A percentile compares a stretch with the other conserved stretches of the same genome.
Conservation (phyloP, 2,888 invertebrate species). For the Drosophila austrosaltans region DNA sequence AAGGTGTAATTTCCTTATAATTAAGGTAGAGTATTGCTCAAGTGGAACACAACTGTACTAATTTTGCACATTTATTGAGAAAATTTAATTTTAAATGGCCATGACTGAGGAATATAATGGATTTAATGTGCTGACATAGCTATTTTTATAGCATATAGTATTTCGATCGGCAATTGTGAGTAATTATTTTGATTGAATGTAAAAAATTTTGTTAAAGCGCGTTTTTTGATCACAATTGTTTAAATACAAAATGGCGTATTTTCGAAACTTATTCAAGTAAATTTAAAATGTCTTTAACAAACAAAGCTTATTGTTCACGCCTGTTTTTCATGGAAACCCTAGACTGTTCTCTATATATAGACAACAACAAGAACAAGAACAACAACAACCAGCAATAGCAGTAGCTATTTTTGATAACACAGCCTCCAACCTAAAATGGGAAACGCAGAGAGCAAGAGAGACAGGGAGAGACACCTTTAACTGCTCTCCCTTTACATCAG, state of each 20-base stretch:
- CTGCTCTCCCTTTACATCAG: not conserved
- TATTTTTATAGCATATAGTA: not conserved
- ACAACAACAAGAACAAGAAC: not conserved
- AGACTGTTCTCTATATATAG: not conserved
- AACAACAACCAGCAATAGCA: not conserved
- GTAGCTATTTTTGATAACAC: slow-evolving; percentile 7
- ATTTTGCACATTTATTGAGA: not conserved
- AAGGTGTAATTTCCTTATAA: not conserved
- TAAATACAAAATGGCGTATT: too few relatives aligned
- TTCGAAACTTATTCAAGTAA: not conserved
- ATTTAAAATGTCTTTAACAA: not conserved
- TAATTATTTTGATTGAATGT: not conserved
- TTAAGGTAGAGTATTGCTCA: not conserved
- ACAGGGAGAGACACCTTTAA: not conserved
- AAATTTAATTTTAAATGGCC: slow-evolving; percentile 5
- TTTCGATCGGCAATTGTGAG: not conserved
- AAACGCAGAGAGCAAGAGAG: not conserved
- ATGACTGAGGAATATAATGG: not conserved
- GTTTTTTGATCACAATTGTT: too few relatives aligned
- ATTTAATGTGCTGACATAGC: not conserved
- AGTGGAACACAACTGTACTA: not conserved
- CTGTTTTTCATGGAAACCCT: slow-evolving; percentile 5
- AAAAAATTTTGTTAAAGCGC: too few relatives aligned
- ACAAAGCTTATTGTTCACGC: slow-evolving; percentile 9
- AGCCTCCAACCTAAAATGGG: not conserved